Base-by-base conservation (phyloP, 1,140 invertebrate genomes). In the Planococcus citri region DNA sequence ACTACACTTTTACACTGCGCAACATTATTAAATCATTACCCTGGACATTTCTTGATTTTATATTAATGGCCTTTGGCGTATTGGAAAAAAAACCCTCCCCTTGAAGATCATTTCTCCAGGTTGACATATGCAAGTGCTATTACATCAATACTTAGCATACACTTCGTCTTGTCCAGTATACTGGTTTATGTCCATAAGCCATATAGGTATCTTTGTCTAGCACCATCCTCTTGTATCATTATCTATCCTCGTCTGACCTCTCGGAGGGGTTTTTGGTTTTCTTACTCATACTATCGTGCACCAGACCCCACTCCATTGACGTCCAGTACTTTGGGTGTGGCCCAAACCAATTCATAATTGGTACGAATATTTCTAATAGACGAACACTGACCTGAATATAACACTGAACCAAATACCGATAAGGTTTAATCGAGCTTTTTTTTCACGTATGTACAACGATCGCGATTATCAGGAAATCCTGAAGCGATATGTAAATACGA, bases 11-110 rank as follows among this genome's bases (percentile, higher is more conserved):
- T 64, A 24, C 60, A 64, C 60, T 64, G 20, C 60, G 60, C 60
- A 64, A 64, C 60, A 64, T 64, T 64, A 64, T 64, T 64, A 64
- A 64, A 64, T 64, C 60, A 64, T 64, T 64, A 64, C 60, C 20
- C 20, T 64, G 60, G 60, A 64, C 60, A 64, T 64, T 64, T 64
- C 20, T 64, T 22, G 60, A 64, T 64, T 64, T 64, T 64, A 64
- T 64, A 64, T 64, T 22, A 14, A 64, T 27, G 22, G 60, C 60
- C 60, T 10, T 24, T 24, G 60, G 60, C 60, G 25, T 64, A 64
- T 64, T 64, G 25, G 4, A 25, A 64, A 64, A 64, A 64, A 64
- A 64, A 64, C 60, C 60, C 60, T 64, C 60, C 60, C 60, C 60
- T 64, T 64, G 60, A 27, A 64, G 22, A 64, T 64, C 60, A 64